Evolutionary conservation across 2,113 vertebrate species (phyloP).

Genomic region (Thamnophis sirtalis): DNA sequence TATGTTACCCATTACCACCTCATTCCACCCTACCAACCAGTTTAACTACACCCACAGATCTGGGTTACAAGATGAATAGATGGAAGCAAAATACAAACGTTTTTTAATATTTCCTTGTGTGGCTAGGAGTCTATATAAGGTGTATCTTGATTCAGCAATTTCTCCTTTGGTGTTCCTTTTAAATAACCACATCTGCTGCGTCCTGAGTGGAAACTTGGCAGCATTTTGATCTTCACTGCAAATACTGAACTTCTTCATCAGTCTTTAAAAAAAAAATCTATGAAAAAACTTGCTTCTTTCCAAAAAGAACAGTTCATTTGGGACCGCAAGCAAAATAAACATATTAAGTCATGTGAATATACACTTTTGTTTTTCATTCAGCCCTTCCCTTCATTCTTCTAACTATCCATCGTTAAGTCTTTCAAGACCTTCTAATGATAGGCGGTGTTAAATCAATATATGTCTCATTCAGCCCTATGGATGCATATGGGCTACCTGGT

Average conservation of each 20-base stretch:
- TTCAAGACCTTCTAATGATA: constrained; percentile 17
- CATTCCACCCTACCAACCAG: background rate
- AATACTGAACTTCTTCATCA: constrained; percentile 52
- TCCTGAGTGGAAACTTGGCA: constrained; percentile 51
- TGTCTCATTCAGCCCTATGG: background rate
- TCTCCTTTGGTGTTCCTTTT: constrained; percentile 36
- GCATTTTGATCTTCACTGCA: constrained; percentile 40
- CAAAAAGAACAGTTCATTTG: constrained; percentile 54
- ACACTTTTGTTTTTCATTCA: constrained; percentile 42
- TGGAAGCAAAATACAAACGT: background rate
- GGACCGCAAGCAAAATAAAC: constrained; percentile 57
- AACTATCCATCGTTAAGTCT: constrained; percentile 19
- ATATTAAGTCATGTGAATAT: constrained; percentile 36
- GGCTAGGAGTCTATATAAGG: background rate
- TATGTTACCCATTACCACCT: background rate
- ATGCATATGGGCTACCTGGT: background rate
- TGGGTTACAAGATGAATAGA: background rate
- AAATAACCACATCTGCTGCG: constrained; percentile 50
- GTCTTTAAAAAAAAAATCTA: constrained; percentile 9
- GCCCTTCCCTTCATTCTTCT: constrained; percentile 46
- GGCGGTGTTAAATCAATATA: background rate
- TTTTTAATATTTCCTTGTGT: background rate
- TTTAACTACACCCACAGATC: background rate
- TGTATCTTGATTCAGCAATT: constrained; percentile 1
- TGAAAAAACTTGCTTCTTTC: constrained; percentile 49